Evolutionary conservation across 2,113 vertebrate species (phyloP).

Genomic region (Galemys pyrenaicus): DNA sequence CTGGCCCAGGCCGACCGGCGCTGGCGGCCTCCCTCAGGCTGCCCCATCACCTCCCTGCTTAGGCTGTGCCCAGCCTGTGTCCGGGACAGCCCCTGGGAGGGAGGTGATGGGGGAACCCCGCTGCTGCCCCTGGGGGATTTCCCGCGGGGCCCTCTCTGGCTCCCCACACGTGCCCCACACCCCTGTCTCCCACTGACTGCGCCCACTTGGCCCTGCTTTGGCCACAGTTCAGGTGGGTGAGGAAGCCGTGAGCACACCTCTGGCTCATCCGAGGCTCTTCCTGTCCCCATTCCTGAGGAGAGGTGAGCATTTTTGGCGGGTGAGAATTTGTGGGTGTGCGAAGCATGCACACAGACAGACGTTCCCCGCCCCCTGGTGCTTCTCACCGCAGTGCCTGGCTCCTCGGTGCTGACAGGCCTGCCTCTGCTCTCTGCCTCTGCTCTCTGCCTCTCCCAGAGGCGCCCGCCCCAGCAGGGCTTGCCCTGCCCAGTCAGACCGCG

Average conservation of each 20-base stretch:
- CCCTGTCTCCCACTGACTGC: background rate
- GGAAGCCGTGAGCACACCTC: constrained; percentile 32
- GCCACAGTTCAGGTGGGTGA: background rate
- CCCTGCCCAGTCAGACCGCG: too few species aligned
- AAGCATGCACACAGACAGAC: background rate
- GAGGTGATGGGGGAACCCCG: background rate
- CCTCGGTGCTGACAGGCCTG: background rate
- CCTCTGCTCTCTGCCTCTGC: too few species aligned
- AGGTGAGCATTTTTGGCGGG: background rate
- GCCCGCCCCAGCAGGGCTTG: fast-evolving
- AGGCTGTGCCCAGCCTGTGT: background rate
- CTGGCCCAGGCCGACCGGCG: too few species aligned
- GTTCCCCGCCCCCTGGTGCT: fast-evolving
- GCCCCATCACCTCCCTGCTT: background rate
- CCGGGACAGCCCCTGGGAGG: background rate
- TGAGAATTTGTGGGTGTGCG: constrained; percentile 16
- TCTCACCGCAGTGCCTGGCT: fast-evolving
- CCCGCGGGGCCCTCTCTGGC: fast-evolving
- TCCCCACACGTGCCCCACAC: background rate
- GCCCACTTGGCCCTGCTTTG: background rate
- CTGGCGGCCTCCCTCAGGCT: background rate
- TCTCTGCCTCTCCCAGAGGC: background rate
- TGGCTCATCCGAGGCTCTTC: constrained; percentile 46
- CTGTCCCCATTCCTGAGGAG: constrained; percentile 57
- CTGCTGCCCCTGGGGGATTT: background rate